A percentile compares a stretch with the other conserved stretches of the same genome.
phyloP scores from a whole-genome alignment of 1,140 invertebrate genomes.

The Euschistus heros region DNA sequence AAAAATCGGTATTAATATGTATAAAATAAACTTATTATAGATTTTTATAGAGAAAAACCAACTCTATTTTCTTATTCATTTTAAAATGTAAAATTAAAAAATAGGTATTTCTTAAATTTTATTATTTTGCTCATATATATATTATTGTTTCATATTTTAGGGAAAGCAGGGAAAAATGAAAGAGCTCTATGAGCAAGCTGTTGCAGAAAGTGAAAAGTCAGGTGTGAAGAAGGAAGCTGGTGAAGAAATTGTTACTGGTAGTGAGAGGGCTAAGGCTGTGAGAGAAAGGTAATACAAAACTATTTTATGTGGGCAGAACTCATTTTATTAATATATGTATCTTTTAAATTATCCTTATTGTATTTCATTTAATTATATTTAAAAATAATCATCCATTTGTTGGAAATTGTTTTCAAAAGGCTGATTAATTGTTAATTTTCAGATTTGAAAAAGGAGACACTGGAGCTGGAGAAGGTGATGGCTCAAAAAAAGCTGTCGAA shows the following conservation, averaged over 20 bases:
- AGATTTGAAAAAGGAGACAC: constrained; percentile 68
- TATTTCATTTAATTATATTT: too few relatives aligned
- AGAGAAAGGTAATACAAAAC: constrained; percentile 46
- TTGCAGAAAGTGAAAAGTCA: constrained; percentile 62
- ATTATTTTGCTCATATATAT: background rate
- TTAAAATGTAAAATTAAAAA: too few relatives aligned
- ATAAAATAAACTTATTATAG: too few relatives aligned
- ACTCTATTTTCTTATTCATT: too few relatives aligned
- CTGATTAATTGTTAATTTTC: constrained; percentile 20
- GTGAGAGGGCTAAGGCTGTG: constrained; percentile 54
- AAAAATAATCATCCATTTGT: too few relatives aligned
- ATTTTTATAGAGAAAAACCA: too few relatives aligned
- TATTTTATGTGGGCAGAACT: too few relatives aligned
- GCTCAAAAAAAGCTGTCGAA: constrained; percentile 42
- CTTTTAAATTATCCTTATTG: too few relatives aligned
- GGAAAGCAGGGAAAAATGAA: constrained; percentile 84
- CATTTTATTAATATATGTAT: too few relatives aligned
- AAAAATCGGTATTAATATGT: too few relatives aligned
- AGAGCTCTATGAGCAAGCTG: constrained; percentile 81
- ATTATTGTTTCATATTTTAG: constrained; percentile 37
- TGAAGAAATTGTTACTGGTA: constrained; percentile 38
- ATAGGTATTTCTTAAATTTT: too few relatives aligned
- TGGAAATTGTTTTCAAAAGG: too few relatives aligned
- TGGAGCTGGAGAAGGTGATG: constrained; percentile 38
- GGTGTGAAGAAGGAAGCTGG: constrained; percentile 45